Base-by-base conservation (phyloP, 53 echinoderm and acorn worm genomes). In the Zoroaster sp. region DNA sequence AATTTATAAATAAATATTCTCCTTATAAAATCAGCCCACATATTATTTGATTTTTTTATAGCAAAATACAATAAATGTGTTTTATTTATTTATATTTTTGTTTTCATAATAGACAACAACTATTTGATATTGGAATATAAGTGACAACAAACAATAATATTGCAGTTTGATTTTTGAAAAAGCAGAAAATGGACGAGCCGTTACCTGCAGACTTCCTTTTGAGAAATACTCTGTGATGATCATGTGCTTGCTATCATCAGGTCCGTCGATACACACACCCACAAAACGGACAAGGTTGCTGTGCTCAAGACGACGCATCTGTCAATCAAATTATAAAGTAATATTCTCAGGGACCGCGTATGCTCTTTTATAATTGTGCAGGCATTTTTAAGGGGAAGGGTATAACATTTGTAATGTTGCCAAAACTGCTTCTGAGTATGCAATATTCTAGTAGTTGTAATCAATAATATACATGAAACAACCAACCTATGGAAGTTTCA, bases 141-240 rank as follows among this genome's bases (percentile, higher is more conserved):
- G 25, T 37, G 49, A 46, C 12, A 8, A 6, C 6, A 46, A 46
- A 12, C 46, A 6, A 46, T 6, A 46, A 12, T 6, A 46, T 12
- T 8, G 12, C 4, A 55, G 18, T 55, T 3, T 18, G 20, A 11
- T 15, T 55, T 17, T 18, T 17, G 20, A 18, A 18, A 55, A 7
- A 21, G 3, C 59, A 55, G 4, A 11, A 4, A 15, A 9, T 18
- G 18, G 59, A 55, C 31, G 4, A 15, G 17, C 0, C 14, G 51
- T 18, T 72, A 94, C 94, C 91, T 94, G 94, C 14, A 94, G 86
- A 47, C 94, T 94, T 59, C 94, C 94, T 83, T 94, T 94, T 4
- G 86, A 77, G 66, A 91, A 94, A 75, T 94, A 94, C 54, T 94
- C 94, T 2, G 94, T 91, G 42, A 94, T 47, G 44, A 94, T 78